phyloP scores from a whole-genome alignment of 2,888 invertebrate genomes.

The Polyommatus iphigenia region DNA sequence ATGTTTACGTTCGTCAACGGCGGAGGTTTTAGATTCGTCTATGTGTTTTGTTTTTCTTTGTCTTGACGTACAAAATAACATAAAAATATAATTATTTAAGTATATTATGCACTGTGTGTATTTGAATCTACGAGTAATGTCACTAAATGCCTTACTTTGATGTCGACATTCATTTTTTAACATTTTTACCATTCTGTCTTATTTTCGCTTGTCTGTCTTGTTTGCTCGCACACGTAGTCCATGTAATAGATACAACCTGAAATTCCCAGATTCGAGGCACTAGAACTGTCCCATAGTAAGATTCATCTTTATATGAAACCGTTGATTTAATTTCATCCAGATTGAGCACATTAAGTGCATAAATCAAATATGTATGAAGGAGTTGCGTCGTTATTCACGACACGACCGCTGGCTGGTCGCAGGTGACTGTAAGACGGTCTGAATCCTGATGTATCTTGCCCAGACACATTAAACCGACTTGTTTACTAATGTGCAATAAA shows the following conservation, averaged over 20 bases:
- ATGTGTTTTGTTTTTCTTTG: no score
- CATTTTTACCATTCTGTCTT: no score
- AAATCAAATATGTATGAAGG: slow-evolving; percentile 32
- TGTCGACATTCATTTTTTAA: no score
- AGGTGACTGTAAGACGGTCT: slow-evolving; percentile 44
- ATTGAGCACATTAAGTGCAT: slow-evolving; percentile 25
- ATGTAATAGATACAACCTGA: not conserved
- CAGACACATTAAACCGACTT: slow-evolving; percentile 36
- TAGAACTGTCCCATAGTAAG: not conserved
- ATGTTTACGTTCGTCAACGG: not conserved
- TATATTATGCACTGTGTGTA: no score
- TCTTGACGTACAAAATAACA: no score
- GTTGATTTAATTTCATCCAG: slow-evolving; percentile 13
- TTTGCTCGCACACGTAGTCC: not conserved
- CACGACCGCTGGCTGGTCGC: slow-evolving; percentile 43
- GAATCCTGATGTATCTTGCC: slow-evolving; percentile 43
- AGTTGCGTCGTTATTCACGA: slow-evolving; percentile 41
- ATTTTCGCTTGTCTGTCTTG: no score
- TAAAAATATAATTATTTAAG: no score
- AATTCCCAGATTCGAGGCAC: not conserved
- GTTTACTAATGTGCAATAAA: slow-evolving; percentile 28
- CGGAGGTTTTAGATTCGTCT: not conserved
- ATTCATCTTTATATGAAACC: not conserved
- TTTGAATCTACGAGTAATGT: no score
- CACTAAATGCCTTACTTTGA: no score